Base-by-base conservation (phyloP, 2,113 vertebrate genomes). In the Acanthochromis polyacanthus region DNA sequence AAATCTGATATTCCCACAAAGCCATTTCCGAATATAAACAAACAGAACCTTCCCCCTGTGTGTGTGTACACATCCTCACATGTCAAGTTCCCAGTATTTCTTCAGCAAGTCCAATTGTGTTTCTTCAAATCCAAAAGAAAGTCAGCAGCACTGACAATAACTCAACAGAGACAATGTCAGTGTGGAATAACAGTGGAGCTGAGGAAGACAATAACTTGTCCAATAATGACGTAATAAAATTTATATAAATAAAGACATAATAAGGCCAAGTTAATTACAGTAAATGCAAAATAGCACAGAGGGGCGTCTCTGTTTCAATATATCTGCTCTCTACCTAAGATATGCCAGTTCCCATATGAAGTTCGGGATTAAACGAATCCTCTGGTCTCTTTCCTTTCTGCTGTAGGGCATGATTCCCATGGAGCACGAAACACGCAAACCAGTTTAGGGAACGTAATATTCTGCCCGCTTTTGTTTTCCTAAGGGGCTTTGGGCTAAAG, bases 11-110 rank as follows among this genome's bases (percentile, higher is more conserved):
- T 92, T 93, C 91, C 91, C 90, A 92, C 87, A 90, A 90, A 92
- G 91, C 84, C 91, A 89, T 91, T 93, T 91, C 91, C 88, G 36
- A 85, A 87, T 62, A 91, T 79, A 92, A 93, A 93, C 84, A 92
- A 91, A 92, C 89, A 92, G 57, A 89, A 61, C 78, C 70, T 73
- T 86, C 83, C 82, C 83, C 68, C 38, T 67, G 36, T 78, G 78
- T 79, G 83, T 52, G 56, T 46, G 10, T 69, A 61, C 55, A 81
- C 75, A 79, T 60, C 46, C 71, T 58, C 46, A 65, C 82, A 83
- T 82, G 22, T 67, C 25, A 1, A 22, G 64, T 87, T 89, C 87
- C 81, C 85, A 80, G 82, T 62, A 66, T 65, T 78, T 60, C 75
- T 68, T 51, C 25, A 80, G 58, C 22, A 30, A 45, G 17, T 57